These are phyloP conservation scores for Masticophis lateralis DNA, from an alignment of 2,797 vertebrate genomes.

Conservation along the genomic window DNA sequence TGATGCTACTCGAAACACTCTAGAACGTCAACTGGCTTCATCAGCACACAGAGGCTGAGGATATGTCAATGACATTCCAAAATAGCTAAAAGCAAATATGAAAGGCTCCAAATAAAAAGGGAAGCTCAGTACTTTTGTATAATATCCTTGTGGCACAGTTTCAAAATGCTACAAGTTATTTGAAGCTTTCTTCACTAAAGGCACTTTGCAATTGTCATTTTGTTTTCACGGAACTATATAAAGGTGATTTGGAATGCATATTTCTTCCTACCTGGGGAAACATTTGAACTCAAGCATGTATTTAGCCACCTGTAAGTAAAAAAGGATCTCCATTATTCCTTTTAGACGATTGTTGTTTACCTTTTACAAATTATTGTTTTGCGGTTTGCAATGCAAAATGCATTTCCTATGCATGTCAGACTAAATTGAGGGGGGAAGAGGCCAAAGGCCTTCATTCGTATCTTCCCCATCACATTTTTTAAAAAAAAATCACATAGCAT, in stretches of 20 bases:
- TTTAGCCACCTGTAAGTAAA: slow-evolving; percentile 39
- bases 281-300: slow-evolving; percentile 60
- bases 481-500: neutral
- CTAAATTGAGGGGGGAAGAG: slow-evolving; percentile 26
- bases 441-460: slow-evolving; percentile 20
- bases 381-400: slow-evolving; percentile 51
- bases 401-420: slow-evolving; percentile 37
- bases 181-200: slow-evolving; percentile 1
- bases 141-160: slow-evolving; percentile 30
- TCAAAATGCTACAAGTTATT: slow-evolving; percentile 12
- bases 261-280: slow-evolving; percentile 57
- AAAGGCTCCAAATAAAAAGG: slow-evolving; percentile 27
- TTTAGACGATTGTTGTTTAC: slow-evolving; percentile 64
- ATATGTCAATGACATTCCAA: slow-evolving; percentile 33
- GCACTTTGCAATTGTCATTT: slow-evolving; percentile 26
- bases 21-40: slow-evolving; percentile 5
- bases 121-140: slow-evolving; percentile 6
- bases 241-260: slow-evolving; percentile 37
- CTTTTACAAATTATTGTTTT: slow-evolving; percentile 66
- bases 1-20: neutral
- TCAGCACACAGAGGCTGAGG: slow-evolving; percentile 37
- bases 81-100: slow-evolving; percentile 30
- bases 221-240: slow-evolving; percentile 37
- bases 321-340: slow-evolving; percentile 59
- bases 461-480: neutral